Evolutionary conservation across 2,888 invertebrate species (phyloP).

Genomic region (Drosophila niveifrons): DNA sequence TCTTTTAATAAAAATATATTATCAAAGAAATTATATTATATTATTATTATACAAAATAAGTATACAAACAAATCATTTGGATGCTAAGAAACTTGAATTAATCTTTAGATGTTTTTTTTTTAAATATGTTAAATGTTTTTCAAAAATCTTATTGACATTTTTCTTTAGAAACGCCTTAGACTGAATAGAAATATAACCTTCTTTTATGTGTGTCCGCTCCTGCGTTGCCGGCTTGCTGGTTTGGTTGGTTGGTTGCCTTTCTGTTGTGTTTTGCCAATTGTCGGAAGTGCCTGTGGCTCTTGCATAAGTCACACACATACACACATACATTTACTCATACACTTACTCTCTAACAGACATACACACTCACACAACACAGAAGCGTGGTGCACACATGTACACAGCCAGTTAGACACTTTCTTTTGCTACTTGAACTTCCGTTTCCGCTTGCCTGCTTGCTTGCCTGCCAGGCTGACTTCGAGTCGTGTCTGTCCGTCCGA

Average conservation of each 20-base stretch:
- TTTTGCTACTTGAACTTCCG: conserved; percentile 78
- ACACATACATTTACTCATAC: conserved; percentile 6
- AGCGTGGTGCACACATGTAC: conserved; percentile 38
- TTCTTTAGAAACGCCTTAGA: too few relatives aligned
- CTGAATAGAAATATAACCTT: too few relatives aligned
- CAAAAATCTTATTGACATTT: too few relatives aligned
- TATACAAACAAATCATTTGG: too few relatives aligned
- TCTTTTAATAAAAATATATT: too few relatives aligned
- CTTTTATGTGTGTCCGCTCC: conserved; percentile 29
- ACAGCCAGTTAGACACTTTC: conserved; percentile 77
- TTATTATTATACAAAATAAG: too few relatives aligned
- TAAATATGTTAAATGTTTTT: too few relatives aligned
- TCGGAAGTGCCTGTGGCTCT: conserved; percentile 75
- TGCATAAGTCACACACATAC: conserved; percentile 61
- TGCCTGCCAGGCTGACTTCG: conserved; percentile 16
- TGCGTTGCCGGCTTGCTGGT: conserved; percentile 29
- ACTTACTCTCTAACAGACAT: neutral
- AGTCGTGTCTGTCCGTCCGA: conserved; percentile 34
- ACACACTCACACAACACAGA: conserved; percentile 22
- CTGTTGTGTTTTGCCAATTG: conserved; percentile 80
- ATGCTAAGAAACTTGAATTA: too few relatives aligned
- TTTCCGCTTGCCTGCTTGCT: conserved; percentile 61
- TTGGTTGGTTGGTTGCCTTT: conserved; percentile 43
- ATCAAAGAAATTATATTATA: too few relatives aligned
- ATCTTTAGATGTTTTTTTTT: too few relatives aligned